Percentiles rank a stretch among this genome's conserved stretches.
These are phyloP conservation scores for Condylura cristata DNA, from an alignment of 2,113 vertebrate genomes.

Conservation along the genomic window DNA sequence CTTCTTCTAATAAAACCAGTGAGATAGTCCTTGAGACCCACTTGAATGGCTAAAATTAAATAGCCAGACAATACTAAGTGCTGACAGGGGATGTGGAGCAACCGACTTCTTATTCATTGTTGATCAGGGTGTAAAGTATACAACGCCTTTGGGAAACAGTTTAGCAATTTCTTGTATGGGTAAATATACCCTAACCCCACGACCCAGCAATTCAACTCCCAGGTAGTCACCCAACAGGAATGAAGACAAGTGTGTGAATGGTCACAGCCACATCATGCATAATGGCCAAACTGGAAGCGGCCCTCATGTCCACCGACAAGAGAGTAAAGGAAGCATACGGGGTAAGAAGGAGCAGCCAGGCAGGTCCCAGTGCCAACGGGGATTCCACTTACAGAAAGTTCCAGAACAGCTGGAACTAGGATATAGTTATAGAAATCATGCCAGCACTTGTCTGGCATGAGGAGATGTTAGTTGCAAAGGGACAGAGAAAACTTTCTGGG, in stretches of 20 bases:
- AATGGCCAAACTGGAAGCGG: background rate
- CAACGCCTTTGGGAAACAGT: background rate
- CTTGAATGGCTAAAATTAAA: background rate
- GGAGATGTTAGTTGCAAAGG: background rate
- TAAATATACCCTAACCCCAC: background rate
- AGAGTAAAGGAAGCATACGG: fast-evolving
- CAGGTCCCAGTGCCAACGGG: no score
- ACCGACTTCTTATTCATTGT: no score
- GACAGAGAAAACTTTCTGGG: background rate
- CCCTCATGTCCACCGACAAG: background rate
- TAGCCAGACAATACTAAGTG: no score
- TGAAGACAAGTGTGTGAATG: background rate
- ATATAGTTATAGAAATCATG: fast-evolving
- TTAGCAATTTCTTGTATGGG: background rate
- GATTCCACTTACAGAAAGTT: background rate
- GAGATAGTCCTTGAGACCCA: background rate
- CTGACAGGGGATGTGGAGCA: background rate
- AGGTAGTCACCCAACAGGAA: background rate
- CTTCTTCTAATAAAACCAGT: background rate
- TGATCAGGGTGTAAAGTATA: fast-evolving
- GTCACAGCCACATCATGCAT: background rate
- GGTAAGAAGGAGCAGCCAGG: background rate
- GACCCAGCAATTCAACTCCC: background rate
- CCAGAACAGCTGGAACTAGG: background rate
- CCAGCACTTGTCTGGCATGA: background rate